phyloP scores from a whole-genome alignment of 2,113 vertebrate genomes.

The Osmerus eperlanus region DNA sequence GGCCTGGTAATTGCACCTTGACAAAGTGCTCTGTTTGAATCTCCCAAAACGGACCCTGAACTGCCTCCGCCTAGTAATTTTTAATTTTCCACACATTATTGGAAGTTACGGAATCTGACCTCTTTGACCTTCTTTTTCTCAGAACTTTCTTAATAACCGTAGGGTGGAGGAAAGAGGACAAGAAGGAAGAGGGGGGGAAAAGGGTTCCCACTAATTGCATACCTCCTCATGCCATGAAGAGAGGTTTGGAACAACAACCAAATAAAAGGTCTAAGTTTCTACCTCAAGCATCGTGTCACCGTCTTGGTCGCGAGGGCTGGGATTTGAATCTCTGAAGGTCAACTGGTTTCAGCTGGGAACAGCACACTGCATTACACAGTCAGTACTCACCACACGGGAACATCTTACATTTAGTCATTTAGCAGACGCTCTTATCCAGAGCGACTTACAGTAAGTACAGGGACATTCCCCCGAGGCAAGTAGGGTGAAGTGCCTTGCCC shows the following conservation, averaged over 20 bases:
- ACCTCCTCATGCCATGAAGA: conserved; percentile 12
- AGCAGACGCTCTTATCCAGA: too few relatives aligned
- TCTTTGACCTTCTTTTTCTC: conserved; percentile 8
- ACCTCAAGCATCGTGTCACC: background rate
- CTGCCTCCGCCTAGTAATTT: conserved; percentile 5
- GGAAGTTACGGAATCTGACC: conserved; percentile 24
- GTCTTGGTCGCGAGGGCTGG: too few relatives aligned
- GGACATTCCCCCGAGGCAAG: too few relatives aligned
- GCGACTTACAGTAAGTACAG: too few relatives aligned
- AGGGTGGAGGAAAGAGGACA: conserved; percentile 7
- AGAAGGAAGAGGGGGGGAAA: background rate
- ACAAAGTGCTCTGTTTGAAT: conserved; percentile 18
- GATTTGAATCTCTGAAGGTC: too few relatives aligned
- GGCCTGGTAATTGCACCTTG: conserved; percentile 21
- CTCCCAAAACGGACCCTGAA: conserved; percentile 1
- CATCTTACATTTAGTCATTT: too few relatives aligned
- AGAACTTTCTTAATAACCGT: conserved; percentile 30
- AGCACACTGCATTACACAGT: too few relatives aligned
- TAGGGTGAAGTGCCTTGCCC: too few relatives aligned
- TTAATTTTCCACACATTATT: conserved; percentile 32
- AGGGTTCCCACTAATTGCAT: conserved; percentile 17
- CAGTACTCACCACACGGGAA: too few relatives aligned
- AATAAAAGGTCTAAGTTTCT: background rate
- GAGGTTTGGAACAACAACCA: background rate
- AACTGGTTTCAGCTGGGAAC: too few relatives aligned